A percentile compares a stretch with the other conserved stretches of the same genome.
phyloP scores from a whole-genome alignment of 2,113 vertebrate species.

The Tychaedon coryphoeus region DNA sequence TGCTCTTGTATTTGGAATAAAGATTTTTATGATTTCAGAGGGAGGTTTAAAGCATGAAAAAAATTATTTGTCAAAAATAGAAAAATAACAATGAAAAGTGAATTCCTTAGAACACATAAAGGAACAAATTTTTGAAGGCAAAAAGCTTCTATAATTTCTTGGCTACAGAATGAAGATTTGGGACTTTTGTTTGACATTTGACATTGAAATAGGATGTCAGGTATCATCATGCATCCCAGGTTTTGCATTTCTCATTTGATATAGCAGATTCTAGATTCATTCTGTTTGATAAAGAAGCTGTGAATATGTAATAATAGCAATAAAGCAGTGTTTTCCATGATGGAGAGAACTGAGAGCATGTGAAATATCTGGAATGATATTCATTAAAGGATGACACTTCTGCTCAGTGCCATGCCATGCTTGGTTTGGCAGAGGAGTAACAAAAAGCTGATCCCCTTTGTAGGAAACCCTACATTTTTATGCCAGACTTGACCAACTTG shows the following conservation, averaged over 20 bases:
- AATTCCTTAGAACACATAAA: not conserved
- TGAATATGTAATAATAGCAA: not conserved
- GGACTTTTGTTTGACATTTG: not conserved
- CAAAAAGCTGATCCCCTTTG: not conserved
- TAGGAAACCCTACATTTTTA: not conserved
- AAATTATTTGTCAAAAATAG: not conserved
- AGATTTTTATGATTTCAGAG: not conserved
- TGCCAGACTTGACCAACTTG: not conserved
- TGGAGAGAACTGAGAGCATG: not conserved
- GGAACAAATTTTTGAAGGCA: not conserved
- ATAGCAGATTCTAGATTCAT: not conserved
- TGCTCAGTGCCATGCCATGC: not conserved
- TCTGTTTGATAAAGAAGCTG: not conserved
- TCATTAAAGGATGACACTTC: not conserved
- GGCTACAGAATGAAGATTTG: not conserved
- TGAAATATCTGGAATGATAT: not conserved
- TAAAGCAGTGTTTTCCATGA: not conserved
- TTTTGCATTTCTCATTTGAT: not conserved
- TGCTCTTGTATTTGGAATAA: not conserved
- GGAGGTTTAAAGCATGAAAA: not conserved
- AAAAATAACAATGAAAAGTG: not conserved
- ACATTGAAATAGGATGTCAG: not conserved
- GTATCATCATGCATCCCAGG: not conserved
- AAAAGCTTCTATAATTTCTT: not conserved
- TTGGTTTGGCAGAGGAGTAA: not conserved